Evolutionary conservation across 2,113 vertebrate genomes (phyloP).

Genomic region (Apodemus sylvaticus): DNA sequence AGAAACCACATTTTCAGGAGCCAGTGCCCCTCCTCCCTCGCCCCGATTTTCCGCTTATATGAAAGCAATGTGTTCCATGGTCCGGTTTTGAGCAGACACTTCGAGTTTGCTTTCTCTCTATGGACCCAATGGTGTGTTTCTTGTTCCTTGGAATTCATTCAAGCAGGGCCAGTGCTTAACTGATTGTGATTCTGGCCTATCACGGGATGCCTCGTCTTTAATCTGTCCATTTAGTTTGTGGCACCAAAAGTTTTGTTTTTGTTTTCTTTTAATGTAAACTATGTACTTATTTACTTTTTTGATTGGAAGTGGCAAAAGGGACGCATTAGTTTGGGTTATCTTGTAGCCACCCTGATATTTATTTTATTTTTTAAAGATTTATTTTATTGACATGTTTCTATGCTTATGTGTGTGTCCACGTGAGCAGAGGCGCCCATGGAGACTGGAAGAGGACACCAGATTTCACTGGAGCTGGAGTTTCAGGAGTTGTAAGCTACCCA

Average conservation of each 20-base stretch:
- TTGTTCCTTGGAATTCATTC: neutral
- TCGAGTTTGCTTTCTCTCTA: neutral
- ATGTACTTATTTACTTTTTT: neutral
- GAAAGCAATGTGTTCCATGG: neutral
- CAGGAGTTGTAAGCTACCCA: neutral
- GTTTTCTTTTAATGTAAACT: neutral
- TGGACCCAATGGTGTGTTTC: neutral
- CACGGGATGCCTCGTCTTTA: neutral
- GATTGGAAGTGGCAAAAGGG: neutral
- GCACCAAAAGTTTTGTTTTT: neutral
- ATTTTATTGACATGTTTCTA: neutral
- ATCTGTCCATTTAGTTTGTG: neutral
- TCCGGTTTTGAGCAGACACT: neutral
- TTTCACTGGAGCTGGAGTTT: neutral
- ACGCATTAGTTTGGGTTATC: neutral
- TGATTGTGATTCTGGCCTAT: neutral
- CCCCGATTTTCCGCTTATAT: neutral
- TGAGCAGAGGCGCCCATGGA: no score
- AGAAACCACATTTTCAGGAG: neutral
- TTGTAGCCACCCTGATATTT: neutral
- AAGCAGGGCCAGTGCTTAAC: neutral
- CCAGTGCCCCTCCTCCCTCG: no score
- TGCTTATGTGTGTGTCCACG: neutral
- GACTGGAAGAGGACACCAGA: neutral
- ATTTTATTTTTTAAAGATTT: constrained; percentile 11